Percentiles rank a stretch among this genome's conserved stretches.
Evolutionary conservation across 2,888 invertebrate genomes (phyloP).

Genomic region (Cephus spinipes): DNA sequence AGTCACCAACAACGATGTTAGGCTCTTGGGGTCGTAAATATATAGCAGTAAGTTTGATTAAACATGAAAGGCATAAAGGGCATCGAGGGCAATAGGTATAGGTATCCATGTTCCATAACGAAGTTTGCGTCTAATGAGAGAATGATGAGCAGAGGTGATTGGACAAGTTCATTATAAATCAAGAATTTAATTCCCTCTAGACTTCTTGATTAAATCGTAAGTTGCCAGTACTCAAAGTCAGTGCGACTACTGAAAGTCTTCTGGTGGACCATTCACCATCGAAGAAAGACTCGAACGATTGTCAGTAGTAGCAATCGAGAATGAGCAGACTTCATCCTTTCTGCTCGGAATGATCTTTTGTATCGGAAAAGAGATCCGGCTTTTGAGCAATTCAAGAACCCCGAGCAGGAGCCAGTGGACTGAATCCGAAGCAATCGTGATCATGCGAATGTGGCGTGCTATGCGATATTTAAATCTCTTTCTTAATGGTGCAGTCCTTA

Average conservation of each 20-base stretch:
- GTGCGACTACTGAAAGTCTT: no score
- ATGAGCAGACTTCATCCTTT: no score
- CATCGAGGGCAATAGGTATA: constrained; percentile 27
- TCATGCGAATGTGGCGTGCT: background rate
- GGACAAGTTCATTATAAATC: no score
- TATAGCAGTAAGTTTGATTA: constrained; percentile 40
- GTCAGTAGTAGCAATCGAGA: no score
- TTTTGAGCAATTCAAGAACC: background rate
- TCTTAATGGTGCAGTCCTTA: background rate
- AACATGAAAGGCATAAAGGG: constrained; percentile 45
- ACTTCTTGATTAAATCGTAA: no score
- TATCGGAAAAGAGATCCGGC: background rate
- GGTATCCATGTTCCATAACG: constrained; percentile 33
- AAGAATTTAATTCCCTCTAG: no score
- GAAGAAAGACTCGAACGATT: no score
- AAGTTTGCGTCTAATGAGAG: constrained; percentile 4
- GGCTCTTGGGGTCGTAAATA: constrained; percentile 43
- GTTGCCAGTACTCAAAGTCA: no score
- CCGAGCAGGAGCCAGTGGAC: constrained; percentile 7
- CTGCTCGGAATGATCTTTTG: no score
- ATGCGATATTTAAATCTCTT: constrained; percentile 2
- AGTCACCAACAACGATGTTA: no score
- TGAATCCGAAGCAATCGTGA: background rate
- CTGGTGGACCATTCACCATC: no score
- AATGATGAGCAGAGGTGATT: no score